Evolutionary conservation across 2,113 vertebrate species (phyloP).

Genomic region (Lophochroa leadbeateri): DNA sequence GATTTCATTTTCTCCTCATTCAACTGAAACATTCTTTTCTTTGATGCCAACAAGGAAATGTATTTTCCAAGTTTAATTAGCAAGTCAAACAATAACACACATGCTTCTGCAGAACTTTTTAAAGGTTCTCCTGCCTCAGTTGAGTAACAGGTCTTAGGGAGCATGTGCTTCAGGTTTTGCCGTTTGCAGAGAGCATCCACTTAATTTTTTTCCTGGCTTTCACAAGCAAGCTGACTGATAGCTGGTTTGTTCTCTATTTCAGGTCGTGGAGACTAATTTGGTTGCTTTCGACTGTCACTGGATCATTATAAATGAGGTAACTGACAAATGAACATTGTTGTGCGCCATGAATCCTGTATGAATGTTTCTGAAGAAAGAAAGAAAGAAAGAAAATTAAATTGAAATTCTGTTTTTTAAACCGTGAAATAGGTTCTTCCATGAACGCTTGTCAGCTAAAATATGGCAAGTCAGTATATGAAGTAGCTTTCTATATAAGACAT

Average conservation of each 20-base stretch:
- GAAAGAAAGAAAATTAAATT: background rate
- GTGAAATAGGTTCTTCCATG: background rate
- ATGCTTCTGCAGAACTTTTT: background rate
- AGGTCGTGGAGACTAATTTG: slow-evolving; percentile 99
- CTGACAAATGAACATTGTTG: slow-evolving; percentile 20
- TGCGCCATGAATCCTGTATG: background rate
- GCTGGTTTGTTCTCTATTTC: slow-evolving; percentile 76
- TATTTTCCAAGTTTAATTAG: slow-evolving; percentile 50
- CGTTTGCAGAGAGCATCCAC: slow-evolving; percentile 21
- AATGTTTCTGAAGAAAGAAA: background rate
- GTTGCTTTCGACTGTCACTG: slow-evolving; percentile 99
- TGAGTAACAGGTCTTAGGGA: slow-evolving; percentile 19
- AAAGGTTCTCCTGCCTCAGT: slow-evolving; percentile 13
- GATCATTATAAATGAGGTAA: slow-evolving; percentile 99
- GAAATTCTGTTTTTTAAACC: background rate
- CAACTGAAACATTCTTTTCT: slow-evolving; percentile 4
- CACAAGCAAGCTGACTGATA: slow-evolving; percentile 65
- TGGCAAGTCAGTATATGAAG: background rate
- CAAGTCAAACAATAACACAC: slow-evolving; percentile 15
- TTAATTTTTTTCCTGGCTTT: slow-evolving; percentile 15
- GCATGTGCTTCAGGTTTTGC: background rate
- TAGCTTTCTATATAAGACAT: background rate
- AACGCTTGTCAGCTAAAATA: background rate
- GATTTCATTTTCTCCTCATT: slow-evolving; percentile 15
- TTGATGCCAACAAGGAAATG: background rate